Percentiles rank a stretch among this genome's conserved stretches.
These are phyloP conservation scores for Urosaurus nigricauda DNA, from an alignment of 2,797 vertebrate genomes.

Conservation along the genomic window DNA sequence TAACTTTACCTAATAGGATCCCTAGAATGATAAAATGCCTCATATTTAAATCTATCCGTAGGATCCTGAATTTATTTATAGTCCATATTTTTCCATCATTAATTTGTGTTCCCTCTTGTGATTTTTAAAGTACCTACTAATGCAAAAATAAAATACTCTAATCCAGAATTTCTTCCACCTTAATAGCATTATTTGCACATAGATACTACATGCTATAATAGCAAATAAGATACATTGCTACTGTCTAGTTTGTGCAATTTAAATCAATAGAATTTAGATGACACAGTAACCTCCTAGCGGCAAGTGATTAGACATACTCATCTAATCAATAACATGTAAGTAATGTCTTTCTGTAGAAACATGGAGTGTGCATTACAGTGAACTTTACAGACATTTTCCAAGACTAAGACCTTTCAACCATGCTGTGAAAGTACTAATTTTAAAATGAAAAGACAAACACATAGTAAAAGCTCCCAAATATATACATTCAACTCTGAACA, in stretches of 20 bases:
- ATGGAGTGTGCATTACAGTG: conserved; percentile 52
- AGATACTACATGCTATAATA: conserved; percentile 41
- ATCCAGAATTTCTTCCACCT: neutral
- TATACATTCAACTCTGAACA: neutral
- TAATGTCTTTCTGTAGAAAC: conserved; percentile 73
- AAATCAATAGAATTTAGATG: conserved; percentile 79
- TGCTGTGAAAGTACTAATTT: neutral
- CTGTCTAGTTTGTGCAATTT: conserved; percentile 58
- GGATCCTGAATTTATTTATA: neutral
- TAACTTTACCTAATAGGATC: neutral
- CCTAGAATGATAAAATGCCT: neutral
- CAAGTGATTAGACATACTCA: conserved; percentile 71
- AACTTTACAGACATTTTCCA: conserved; percentile 49
- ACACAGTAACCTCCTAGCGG: conserved; percentile 68
- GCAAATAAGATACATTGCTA: conserved; percentile 75
- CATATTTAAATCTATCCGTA: neutral
- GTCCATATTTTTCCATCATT: neutral
- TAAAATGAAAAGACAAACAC: conserved; percentile 16
- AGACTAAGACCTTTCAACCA: conserved; percentile 29
- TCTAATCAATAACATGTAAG: conserved; percentile 77
- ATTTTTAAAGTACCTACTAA: neutral
- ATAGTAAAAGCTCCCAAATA: conserved; percentile 26
- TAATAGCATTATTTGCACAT: conserved; percentile 52
- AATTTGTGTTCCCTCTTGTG: neutral
- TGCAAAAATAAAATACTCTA: neutral